Evolutionary conservation across 2,888 invertebrate species (phyloP).

Genomic region (Coecobrya sp.): DNA sequence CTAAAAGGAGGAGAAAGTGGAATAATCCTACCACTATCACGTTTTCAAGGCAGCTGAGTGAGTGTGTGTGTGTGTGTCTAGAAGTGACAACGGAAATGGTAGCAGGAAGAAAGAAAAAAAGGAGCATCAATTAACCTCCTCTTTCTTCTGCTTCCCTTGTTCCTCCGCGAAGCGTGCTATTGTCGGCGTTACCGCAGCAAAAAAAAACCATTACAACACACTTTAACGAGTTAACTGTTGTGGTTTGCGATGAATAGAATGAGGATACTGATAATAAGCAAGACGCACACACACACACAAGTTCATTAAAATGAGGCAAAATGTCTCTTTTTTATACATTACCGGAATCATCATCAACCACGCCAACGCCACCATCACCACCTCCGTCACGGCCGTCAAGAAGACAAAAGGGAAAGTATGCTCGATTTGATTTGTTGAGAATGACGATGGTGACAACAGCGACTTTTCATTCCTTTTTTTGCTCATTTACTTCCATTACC

Average conservation of each 20-base stretch:
- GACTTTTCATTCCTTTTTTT: not conserved
- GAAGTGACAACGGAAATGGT: conserved; percentile 13
- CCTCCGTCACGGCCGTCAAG: not conserved
- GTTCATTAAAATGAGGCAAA: conserved; percentile 10
- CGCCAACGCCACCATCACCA: not conserved
- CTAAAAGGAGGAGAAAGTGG: not conserved
- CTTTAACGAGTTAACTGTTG: not conserved
- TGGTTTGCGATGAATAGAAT: not conserved
- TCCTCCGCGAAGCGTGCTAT: not conserved
- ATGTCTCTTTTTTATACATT: not conserved
- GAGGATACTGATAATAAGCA: not conserved
- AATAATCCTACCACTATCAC: not conserved
- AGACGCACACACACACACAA: not conserved
- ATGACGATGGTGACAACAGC: not conserved
- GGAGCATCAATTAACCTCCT: conserved; percentile 31
- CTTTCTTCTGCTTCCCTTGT: not conserved
- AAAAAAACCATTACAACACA: not conserved
- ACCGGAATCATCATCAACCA: not conserved
- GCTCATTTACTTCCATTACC: not conserved
- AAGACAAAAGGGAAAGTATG: conserved; percentile 32
- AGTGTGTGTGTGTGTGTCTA: conserved; percentile 15
- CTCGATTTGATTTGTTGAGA: conserved; percentile 47
- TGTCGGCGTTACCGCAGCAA: not conserved
- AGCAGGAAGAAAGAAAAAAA: not conserved
- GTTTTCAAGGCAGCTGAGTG: not conserved